Percentiles rank a stretch among this genome's conserved stretches.
phyloP scores from a whole-genome alignment of 2,888 invertebrate species.

The Pocota personata region DNA sequence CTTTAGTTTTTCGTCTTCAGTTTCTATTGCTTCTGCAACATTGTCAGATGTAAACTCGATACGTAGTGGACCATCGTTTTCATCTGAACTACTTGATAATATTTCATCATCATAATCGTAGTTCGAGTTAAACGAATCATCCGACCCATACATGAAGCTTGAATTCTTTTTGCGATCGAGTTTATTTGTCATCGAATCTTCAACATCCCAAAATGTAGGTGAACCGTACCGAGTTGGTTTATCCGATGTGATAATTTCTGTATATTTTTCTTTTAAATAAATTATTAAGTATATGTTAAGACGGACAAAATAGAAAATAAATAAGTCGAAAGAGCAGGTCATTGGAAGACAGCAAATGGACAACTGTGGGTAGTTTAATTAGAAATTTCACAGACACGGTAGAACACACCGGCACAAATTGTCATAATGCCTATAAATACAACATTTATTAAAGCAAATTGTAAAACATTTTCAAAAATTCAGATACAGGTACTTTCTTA shows the following conservation, averaged over 20 bases:
- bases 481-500: too few relatives aligned
- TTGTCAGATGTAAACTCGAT: slow-evolving; percentile 93
- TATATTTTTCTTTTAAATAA: slow-evolving; percentile 12
- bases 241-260: slow-evolving; percentile 79
- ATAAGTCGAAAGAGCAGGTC: too few relatives aligned
- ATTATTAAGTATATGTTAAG: not conserved
- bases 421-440: too few relatives aligned
- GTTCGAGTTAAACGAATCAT: slow-evolving; percentile 85
- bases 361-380: too few relatives aligned
- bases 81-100: slow-evolving; percentile 83
- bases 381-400: too few relatives aligned
- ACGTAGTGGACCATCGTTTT: slow-evolving; percentile 85
- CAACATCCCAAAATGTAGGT: slow-evolving; percentile 82
- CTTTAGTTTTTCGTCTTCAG: slow-evolving; percentile 83
- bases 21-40: slow-evolving; percentile 92
- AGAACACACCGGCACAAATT: too few relatives aligned
- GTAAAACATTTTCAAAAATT: too few relatives aligned
- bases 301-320: too few relatives aligned
- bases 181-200: slow-evolving; percentile 71
- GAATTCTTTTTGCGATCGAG: slow-evolving; percentile 61
- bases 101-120: slow-evolving; percentile 81
- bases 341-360: too few relatives aligned
- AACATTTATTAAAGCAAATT: too few relatives aligned
- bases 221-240: slow-evolving; percentile 81
- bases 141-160: slow-evolving; percentile 81